phyloP scores from a whole-genome alignment of 2,113 vertebrate genomes.

The Nanorana parkeri region DNA sequence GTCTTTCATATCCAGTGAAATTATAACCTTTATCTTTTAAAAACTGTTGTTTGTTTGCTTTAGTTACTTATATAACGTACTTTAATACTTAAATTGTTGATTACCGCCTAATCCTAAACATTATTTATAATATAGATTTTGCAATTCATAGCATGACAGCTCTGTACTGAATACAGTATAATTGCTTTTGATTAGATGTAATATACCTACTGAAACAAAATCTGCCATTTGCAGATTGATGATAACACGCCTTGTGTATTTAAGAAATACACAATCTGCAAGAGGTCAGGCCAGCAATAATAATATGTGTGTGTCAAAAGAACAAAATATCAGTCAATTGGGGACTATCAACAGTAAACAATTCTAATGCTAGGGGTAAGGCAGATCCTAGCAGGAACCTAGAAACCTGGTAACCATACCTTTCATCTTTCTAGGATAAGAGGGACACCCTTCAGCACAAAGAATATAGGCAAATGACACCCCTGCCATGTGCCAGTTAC shows the following conservation, averaged over 20 bases:
- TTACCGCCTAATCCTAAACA: background rate
- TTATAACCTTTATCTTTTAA: constrained; percentile 28
- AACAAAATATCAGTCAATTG: background rate
- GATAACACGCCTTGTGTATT: background rate
- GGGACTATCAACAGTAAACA: no score
- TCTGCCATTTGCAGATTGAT: constrained; percentile 6
- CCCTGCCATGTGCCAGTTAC: no score
- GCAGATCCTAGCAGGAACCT: no score
- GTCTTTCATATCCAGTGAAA: constrained; percentile 16
- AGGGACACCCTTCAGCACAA: no score
- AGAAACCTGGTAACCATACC: no score
- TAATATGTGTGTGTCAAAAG: background rate
- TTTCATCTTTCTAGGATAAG: no score
- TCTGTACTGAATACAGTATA: background rate
- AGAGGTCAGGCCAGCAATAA: constrained; percentile 4
- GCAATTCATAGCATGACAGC: constrained; percentile 9
- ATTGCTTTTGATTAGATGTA: constrained; percentile 20
- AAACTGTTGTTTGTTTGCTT: background rate
- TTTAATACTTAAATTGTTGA: background rate
- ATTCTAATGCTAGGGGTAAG: no score
- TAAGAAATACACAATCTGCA: background rate
- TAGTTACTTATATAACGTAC: constrained; percentile 29
- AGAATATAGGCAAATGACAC: no score
- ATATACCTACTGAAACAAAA: constrained; percentile 6
- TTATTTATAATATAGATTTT: constrained; percentile 33